Evolutionary conservation across 2,113 vertebrate genomes (phyloP).

Genomic region (Capreolus pygargus): DNA sequence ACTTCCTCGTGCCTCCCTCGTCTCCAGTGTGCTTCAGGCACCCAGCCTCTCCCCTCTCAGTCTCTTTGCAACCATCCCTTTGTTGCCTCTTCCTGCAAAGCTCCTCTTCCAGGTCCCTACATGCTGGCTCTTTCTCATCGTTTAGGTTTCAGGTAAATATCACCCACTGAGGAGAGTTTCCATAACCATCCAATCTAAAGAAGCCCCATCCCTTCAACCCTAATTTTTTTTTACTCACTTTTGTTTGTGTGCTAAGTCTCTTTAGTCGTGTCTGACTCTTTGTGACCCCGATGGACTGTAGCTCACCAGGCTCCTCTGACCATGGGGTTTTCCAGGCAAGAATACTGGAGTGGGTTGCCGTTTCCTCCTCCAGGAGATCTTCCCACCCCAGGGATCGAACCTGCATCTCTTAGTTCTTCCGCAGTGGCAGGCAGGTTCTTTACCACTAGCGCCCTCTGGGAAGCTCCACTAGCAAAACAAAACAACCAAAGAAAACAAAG

Average conservation of each 20-base stretch:
- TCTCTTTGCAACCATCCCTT: background rate
- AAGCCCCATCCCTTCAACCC: background rate
- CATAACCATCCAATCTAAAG: background rate
- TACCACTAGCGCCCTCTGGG: background rate
- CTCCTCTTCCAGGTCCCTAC: background rate
- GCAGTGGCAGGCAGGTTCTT: background rate
- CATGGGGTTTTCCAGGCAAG: background rate
- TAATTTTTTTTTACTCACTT: background rate
- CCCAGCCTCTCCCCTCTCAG: background rate
- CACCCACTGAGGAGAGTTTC: background rate
- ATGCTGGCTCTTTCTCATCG: background rate
- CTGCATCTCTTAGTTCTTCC: background rate
- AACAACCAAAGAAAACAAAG: background rate
- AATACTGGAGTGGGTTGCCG: background rate
- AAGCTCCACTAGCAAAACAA: background rate
- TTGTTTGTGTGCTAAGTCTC: background rate
- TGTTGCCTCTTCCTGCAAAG: background rate
- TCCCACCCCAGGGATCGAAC: background rate
- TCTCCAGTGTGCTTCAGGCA: background rate
- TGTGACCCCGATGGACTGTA: background rate
- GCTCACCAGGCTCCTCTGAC: background rate
- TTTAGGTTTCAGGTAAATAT: background rate
- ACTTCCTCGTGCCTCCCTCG: rapidly evolving
- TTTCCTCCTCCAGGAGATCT: background rate
- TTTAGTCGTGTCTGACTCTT: background rate